Percentiles rank a stretch among this genome's conserved stretches.
Evolutionary conservation across 2,113 vertebrate genomes (phyloP).

Genomic region (Tragelaphus strepsiceros): DNA sequence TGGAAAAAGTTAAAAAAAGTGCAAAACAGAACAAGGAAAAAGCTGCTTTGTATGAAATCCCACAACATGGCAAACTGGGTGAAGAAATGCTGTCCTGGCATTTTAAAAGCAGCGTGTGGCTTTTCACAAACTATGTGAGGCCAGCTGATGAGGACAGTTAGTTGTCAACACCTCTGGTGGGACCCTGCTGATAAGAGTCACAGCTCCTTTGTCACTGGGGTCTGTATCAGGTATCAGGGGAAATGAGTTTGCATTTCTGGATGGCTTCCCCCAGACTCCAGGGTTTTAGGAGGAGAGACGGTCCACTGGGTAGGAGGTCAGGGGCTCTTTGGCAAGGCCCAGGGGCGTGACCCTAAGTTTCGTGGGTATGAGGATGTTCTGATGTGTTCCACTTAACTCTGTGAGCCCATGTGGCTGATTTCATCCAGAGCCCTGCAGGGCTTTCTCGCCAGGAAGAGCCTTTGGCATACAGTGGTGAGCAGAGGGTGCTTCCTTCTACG

Average conservation of each 20-base stretch:
- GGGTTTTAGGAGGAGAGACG: neutral
- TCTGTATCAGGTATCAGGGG: neutral
- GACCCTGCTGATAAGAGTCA: neutral
- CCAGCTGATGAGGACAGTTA: fast-evolving
- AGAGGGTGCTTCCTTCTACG: neutral
- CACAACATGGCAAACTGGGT: neutral
- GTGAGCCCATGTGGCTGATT: neutral
- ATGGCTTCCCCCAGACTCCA: neutral
- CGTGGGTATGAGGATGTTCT: neutral
- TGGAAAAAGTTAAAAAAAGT: neutral
- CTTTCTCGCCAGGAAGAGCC: neutral
- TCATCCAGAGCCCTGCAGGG: neutral
- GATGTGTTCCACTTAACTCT: neutral
- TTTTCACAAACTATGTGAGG: neutral
- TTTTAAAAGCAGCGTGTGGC: neutral
- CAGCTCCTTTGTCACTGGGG: neutral
- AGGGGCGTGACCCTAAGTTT: neutral
- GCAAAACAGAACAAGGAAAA: neutral
- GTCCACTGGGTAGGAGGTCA: neutral
- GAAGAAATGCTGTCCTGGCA: neutral
- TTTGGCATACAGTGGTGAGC: neutral
- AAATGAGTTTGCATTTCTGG: neutral
- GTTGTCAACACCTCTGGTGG: neutral
- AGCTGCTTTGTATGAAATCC: neutral
- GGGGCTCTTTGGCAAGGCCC: neutral